phyloP scores from a whole-genome alignment of 2,888 invertebrate genomes.

The Ophioninae sp. region DNA sequence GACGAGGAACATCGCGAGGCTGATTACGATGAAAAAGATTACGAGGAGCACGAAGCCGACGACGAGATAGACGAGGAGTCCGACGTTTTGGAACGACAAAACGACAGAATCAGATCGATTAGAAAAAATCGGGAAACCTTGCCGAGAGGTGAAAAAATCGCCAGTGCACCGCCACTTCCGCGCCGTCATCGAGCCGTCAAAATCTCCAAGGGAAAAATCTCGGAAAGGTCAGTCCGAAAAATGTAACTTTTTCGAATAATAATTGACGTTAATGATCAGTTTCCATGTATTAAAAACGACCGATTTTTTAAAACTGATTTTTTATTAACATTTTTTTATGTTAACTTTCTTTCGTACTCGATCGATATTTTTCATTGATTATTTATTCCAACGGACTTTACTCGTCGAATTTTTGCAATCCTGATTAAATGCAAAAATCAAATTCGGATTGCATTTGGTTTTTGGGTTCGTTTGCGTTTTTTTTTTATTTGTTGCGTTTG shows the following conservation, averaged over 20 bases:
- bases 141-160: conserved; percentile 31
- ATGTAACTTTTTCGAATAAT: background rate
- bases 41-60: conserved; percentile 71
- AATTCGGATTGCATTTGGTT: too few species aligned
- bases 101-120: conserved; percentile 35
- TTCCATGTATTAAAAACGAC: too few species aligned
- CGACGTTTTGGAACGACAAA: conserved; percentile 55
- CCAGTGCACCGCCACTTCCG: conserved; percentile 19
- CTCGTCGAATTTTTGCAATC: too few species aligned
- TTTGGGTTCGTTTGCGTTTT: too few species aligned
- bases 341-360: too few species aligned
- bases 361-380: too few species aligned
- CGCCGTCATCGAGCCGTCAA: conserved; percentile 38
- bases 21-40: conserved; percentile 67
- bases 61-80: conserved; percentile 74
- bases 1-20: conserved; percentile 41
- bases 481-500: too few species aligned
- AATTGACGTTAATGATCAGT: too few species aligned
- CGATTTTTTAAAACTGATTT: too few species aligned
- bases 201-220: conserved; percentile 7
- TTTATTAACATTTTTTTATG: too few species aligned
- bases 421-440: background rate
- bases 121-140: conserved; percentile 45
- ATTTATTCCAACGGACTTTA: too few species aligned
- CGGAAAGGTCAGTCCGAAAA: conserved; percentile 32